A percentile compares a stretch with the other conserved stretches of the same genome.
Conservation (phyloP, 2,888 invertebrate species). For the Steinernema scapterisci region DNA sequence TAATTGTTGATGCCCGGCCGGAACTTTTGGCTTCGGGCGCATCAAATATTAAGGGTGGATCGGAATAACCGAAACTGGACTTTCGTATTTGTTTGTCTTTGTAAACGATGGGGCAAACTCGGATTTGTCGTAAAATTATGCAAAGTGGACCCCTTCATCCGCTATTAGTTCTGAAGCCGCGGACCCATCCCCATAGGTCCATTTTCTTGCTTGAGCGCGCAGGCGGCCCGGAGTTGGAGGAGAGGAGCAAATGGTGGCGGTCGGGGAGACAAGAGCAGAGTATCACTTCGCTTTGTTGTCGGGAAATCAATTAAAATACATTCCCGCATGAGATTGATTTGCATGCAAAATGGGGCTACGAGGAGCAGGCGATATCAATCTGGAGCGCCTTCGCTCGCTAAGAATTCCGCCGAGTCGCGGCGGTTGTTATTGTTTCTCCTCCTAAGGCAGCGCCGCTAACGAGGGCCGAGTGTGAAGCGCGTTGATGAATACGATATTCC, state of each 20-base stretch:
- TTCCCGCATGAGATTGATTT: slow-evolving; percentile 29
- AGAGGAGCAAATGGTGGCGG: slow-evolving; percentile 6
- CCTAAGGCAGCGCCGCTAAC: slow-evolving; percentile 9
- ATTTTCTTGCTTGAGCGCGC: not conserved
- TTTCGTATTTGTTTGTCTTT: slow-evolving; percentile 7
- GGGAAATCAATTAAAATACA: slow-evolving; percentile 33
- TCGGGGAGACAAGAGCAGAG: slow-evolving; percentile 22
- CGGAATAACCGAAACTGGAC: not conserved
- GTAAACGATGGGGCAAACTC: not conserved
- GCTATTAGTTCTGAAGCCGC: not conserved
- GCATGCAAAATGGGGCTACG: slow-evolving; percentile 27
- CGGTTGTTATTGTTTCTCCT: slow-evolving; percentile 27
- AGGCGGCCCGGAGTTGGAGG: not conserved
- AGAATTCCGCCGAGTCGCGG: not conserved
- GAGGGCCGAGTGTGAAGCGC: slow-evolving; percentile 16
- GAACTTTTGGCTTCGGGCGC: not conserved
- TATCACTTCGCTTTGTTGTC: slow-evolving; percentile 32
- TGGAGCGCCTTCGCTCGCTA: not conserved
- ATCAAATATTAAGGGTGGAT: not conserved
- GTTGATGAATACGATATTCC: slow-evolving; percentile 33
- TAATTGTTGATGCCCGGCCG: not conserved
- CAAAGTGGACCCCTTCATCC: slow-evolving; percentile 11
- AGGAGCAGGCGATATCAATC: slow-evolving; percentile 23
- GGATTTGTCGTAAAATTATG: slow-evolving; percentile 23
- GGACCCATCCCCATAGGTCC: slow-evolving; percentile 27